Evolutionary conservation across 2,888 invertebrate genomes (phyloP).

Genomic region (Cryptophagus acutangulus): DNA sequence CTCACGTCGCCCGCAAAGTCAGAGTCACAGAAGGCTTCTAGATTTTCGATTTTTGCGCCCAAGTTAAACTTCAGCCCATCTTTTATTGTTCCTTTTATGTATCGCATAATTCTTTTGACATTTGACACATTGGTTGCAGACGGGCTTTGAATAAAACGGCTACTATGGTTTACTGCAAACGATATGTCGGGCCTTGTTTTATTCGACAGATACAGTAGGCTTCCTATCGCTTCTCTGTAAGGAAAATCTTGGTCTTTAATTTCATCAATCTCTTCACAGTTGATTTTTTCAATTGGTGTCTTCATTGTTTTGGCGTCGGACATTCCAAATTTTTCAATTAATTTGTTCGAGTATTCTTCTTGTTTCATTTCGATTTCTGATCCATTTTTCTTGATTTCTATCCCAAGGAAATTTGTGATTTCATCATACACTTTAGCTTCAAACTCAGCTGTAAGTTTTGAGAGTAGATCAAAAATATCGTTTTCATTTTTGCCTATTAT

Average conservation of each 20-base stretch:
- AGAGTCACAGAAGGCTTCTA: conserved; percentile 18
- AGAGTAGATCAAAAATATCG: not conserved
- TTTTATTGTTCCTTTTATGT: conserved; percentile 8
- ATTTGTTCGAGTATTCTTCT: too few species aligned
- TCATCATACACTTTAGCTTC: conserved; percentile 1
- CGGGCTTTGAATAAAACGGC: conserved; percentile 9
- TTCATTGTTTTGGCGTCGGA: too few species aligned
- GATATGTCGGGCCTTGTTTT: conserved; percentile 13
- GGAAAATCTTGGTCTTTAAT: conserved; percentile 13
- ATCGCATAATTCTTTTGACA: conserved; percentile 10
- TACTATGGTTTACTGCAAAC: conserved; percentile 10
- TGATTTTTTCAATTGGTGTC: too few species aligned
- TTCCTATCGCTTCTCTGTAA: conserved; percentile 13
- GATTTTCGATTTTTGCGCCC: not conserved
- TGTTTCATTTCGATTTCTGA: too few species aligned
- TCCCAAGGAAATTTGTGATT: too few species aligned
- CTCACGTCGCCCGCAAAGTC: conserved; percentile 23
- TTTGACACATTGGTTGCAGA: conserved; percentile 8
- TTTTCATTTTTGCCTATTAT: not conserved
- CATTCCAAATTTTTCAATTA: too few species aligned
- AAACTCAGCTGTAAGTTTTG: conserved; percentile 1
- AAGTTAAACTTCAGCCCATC: not conserved
- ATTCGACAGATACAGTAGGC: conserved; percentile 12
- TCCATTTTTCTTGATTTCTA: too few species aligned
- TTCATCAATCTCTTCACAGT: too few species aligned